These are phyloP conservation scores for Apodemia duryi DNA, from an alignment of 2,888 invertebrate species.

Conservation along the genomic window DNA sequence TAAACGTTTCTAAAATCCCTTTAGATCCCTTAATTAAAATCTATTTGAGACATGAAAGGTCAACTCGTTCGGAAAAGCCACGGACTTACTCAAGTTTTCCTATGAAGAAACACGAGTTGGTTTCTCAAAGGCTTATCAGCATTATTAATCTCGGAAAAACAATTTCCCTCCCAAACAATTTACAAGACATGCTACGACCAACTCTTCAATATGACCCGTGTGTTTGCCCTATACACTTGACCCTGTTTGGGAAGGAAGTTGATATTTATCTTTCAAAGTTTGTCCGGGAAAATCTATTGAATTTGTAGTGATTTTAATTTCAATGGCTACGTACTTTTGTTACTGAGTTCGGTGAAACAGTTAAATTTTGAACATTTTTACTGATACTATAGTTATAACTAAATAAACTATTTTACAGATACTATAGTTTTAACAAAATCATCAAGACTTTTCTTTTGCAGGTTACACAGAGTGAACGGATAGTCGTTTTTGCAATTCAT, in stretches of 20 bases:
- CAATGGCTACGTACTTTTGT: neutral
- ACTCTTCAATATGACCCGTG: constrained; percentile 22
- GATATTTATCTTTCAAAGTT: constrained; percentile 14
- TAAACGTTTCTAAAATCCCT: neutral
- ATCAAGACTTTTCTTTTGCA: no score
- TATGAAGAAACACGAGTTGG: constrained; percentile 9
- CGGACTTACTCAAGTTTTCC: constrained; percentile 8
- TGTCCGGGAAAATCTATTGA: constrained; percentile 7
- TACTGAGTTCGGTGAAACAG: neutral
- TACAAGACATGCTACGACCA: constrained; percentile 26
- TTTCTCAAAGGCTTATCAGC: constrained; percentile 20
- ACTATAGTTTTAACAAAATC: no score
- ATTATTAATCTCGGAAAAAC: constrained; percentile 30
- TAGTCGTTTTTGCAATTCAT: no score
- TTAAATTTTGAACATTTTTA: no score
- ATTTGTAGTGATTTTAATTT: neutral
- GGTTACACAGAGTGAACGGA: no score
- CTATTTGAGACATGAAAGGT: constrained; percentile 7
- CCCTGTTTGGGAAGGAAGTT: constrained; percentile 24
- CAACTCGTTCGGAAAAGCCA: constrained; percentile 10
- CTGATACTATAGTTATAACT: no score
- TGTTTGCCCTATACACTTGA: constrained; percentile 33
- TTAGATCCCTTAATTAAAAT: constrained; percentile 8
- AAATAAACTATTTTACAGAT: no score
- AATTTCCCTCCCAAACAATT: constrained; percentile 30